phyloP scores from a whole-genome alignment of 2,113 vertebrate genomes.

The Heterochromis multidens region DNA sequence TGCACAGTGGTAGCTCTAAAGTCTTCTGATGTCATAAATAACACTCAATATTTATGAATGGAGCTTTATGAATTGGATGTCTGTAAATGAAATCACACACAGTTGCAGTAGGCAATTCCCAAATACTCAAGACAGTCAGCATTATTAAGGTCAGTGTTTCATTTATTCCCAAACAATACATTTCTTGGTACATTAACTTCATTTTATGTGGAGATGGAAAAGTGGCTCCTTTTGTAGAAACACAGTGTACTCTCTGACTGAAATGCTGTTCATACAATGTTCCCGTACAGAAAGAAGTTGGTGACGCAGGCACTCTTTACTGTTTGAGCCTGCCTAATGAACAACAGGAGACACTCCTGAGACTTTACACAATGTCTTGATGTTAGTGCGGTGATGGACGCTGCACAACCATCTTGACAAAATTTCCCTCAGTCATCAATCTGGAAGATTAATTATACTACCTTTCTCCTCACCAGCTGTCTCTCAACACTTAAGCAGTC shows the following conservation, averaged over 20 bases:
- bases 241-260: constrained; percentile 31
- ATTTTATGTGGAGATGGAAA: constrained; percentile 49
- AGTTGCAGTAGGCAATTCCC: not conserved
- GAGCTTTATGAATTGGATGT: not conserved
- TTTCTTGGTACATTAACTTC: constrained; percentile 60
- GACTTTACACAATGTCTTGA: constrained; percentile 2
- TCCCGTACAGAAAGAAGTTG: not conserved
- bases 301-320: constrained; percentile 14
- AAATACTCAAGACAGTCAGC: not conserved
- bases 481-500: not conserved
- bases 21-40: not conserved
- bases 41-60: not conserved
- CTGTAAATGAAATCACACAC: not conserved
- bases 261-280: constrained; percentile 26
- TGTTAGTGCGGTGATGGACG: constrained; percentile 16
- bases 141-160: constrained; percentile 44
- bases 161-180: constrained; percentile 68
- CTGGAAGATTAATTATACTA: constrained; percentile 6
- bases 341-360: constrained; percentile 31
- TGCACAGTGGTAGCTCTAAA: not conserved
- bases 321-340: constrained; percentile 26
- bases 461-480: not conserved
- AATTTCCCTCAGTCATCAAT: not conserved
- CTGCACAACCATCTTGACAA: constrained; percentile 3
- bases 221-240: constrained; percentile 38